These are phyloP conservation scores for Andinoacara biseriatus DNA, from an alignment of 2,113 vertebrate genomes.

Conservation along the genomic window DNA sequence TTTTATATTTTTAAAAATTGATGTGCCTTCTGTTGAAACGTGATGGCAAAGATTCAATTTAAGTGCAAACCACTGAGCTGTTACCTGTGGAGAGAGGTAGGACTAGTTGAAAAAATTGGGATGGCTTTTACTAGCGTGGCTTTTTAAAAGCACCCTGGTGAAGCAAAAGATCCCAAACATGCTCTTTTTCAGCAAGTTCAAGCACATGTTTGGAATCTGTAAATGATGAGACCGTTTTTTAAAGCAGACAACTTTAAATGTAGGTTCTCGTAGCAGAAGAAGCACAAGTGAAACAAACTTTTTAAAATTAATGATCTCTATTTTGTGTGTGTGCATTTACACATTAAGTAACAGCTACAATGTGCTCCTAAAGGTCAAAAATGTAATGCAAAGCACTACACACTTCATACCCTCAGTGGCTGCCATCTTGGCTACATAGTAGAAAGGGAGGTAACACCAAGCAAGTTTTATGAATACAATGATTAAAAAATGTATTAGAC, in stretches of 20 bases:
- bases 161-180: not conserved
- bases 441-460: not conserved
- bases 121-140: not conserved
- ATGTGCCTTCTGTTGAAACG: not conserved
- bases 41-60: slow-evolving; percentile 7
- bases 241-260: not conserved
- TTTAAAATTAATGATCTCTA: not conserved
- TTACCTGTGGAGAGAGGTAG: not conserved
- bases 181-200: not conserved
- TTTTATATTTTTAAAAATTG: not conserved
- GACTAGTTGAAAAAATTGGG: not conserved
- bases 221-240: not conserved
- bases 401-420: not conserved
- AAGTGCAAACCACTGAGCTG: not conserved
- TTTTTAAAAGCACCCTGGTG: not conserved
- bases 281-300: not conserved
- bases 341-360: not conserved
- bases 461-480: no score
- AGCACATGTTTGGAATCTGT: not conserved
- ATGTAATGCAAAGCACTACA: not conserved
- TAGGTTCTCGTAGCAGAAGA: not conserved
- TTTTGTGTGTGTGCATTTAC: not conserved
- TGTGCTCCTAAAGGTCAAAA: not conserved
- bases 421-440: not conserved
- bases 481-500: no score